Conservation (phyloP, 2,797 vertebrate genomes). For the Chloroceryle inda region DNA sequence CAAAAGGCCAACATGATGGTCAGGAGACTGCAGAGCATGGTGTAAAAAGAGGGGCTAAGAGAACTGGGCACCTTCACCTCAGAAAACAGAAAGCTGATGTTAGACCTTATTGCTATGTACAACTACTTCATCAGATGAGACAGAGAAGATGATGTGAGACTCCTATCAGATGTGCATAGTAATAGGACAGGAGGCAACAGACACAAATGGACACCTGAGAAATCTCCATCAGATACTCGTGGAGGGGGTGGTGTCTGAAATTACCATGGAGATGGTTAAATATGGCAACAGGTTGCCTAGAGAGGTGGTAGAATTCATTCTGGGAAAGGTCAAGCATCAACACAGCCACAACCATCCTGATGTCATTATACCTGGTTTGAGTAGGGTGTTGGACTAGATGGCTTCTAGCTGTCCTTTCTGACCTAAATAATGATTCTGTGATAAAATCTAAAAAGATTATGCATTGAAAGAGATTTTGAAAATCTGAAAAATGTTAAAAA, state of each 20-base stretch:
- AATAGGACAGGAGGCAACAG: background rate
- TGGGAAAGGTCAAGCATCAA: background rate
- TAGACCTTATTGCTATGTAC: background rate
- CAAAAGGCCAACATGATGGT: background rate
- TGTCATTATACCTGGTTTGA: background rate
- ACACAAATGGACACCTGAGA: background rate
- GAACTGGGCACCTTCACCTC: background rate
- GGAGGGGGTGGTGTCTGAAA: fast-evolving
- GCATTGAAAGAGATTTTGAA: background rate
- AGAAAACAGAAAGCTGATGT: background rate
- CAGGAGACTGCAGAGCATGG: background rate
- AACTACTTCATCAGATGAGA: background rate
- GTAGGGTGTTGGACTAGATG: background rate
- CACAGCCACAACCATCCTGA: background rate
- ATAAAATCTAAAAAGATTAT: background rate
- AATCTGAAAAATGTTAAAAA: background rate
- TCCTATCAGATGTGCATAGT: background rate
- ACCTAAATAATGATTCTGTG: background rate
- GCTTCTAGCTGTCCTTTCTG: background rate
- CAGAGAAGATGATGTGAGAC: background rate
- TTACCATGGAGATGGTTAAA: background rate
- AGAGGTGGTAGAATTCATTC: background rate
- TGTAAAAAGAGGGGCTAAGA: background rate
- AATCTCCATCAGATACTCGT: background rate
- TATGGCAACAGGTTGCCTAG: background rate